These are phyloP conservation scores for Protosalanx chinensis DNA, from an alignment of 2,797 vertebrate species.

Conservation along the genomic window DNA sequence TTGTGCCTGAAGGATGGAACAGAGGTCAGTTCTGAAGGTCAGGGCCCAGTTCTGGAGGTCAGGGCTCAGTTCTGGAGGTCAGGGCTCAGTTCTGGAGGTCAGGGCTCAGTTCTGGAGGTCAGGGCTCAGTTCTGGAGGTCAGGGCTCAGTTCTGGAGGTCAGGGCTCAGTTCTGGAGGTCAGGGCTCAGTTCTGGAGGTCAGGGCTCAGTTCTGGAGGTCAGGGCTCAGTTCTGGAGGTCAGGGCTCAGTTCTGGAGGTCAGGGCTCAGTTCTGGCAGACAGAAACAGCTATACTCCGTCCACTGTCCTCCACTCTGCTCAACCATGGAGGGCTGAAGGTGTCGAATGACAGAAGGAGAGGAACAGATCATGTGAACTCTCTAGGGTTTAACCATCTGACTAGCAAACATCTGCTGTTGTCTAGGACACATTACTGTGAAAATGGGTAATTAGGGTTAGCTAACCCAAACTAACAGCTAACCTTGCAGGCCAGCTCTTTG, in stretches of 20 bases:
- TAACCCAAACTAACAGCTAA: too few species aligned
- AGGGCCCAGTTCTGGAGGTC: too few species aligned
- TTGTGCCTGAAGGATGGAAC: neutral
- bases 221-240: slow-evolving; percentile 21
- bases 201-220: slow-evolving; percentile 14
- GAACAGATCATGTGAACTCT: neutral
- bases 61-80: slow-evolving; percentile 40
- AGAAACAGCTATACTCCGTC: slow-evolving; percentile 15
- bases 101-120: slow-evolving; percentile 23
- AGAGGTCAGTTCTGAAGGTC: slow-evolving; percentile 16
- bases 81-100: slow-evolving; percentile 33
- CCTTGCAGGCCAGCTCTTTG: too few species aligned
- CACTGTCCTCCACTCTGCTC: neutral
- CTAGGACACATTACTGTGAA: neutral
- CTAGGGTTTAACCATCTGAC: neutral
- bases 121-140: slow-evolving; percentile 33
- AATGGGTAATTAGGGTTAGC: too few species aligned
- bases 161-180: slow-evolving; percentile 33
- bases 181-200: slow-evolving; percentile 18
- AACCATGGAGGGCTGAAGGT: neutral
- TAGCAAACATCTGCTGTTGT: neutral
- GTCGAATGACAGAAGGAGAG: neutral
- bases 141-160: slow-evolving; percentile 23
- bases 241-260: slow-evolving; percentile 33
- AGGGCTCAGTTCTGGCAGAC: slow-evolving; percentile 32